Evolutionary conservation across 1,140 invertebrate genomes (phyloP).

Genomic region (Ganaspis sp.): DNA sequence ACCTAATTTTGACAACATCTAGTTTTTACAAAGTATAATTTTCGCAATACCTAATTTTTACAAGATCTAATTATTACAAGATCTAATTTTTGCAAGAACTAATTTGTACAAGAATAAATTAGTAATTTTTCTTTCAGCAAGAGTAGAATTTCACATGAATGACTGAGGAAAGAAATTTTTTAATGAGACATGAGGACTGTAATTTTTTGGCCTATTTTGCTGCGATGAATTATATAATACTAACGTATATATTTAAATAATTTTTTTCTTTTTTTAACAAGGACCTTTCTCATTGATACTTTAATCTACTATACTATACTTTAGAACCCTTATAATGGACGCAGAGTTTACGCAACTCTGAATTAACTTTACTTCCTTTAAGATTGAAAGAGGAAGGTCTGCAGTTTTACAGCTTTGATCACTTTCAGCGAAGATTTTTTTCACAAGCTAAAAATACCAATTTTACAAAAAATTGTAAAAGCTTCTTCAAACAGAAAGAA

Average conservation of each 20-base stretch:
- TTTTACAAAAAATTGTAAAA: neutral
- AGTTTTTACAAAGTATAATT: too few species aligned
- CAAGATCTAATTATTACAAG: neutral
- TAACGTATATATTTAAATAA: slow-evolving; percentile 22
- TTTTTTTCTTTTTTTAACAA: slow-evolving; percentile 14
- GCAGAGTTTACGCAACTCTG: slow-evolving; percentile 23
- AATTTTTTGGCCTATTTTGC: slow-evolving; percentile 18
- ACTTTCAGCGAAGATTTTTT: slow-evolving; percentile 1
- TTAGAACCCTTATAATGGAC: slow-evolving; percentile 4
- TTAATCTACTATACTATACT: neutral
- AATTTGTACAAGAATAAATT: too few species aligned
- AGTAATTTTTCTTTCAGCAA: too few species aligned
- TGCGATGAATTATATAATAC: slow-evolving; percentile 27
- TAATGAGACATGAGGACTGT: slow-evolving; percentile 19
- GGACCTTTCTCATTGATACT: slow-evolving; percentile 22
- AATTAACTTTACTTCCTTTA: slow-evolving; percentile 9
- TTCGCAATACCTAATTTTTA: neutral
- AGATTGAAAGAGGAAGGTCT: slow-evolving; percentile 19
- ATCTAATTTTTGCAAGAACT: too few species aligned
- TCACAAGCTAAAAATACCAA: neutral
- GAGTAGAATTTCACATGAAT: too few species aligned
- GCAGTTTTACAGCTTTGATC: slow-evolving; percentile 12
- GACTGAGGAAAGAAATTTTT: neutral
- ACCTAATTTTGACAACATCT: too few species aligned
- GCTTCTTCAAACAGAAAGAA: neutral